Evolutionary conservation across 1,140 invertebrate species (phyloP).

Genomic region (Ruditapes philippinarum): DNA sequence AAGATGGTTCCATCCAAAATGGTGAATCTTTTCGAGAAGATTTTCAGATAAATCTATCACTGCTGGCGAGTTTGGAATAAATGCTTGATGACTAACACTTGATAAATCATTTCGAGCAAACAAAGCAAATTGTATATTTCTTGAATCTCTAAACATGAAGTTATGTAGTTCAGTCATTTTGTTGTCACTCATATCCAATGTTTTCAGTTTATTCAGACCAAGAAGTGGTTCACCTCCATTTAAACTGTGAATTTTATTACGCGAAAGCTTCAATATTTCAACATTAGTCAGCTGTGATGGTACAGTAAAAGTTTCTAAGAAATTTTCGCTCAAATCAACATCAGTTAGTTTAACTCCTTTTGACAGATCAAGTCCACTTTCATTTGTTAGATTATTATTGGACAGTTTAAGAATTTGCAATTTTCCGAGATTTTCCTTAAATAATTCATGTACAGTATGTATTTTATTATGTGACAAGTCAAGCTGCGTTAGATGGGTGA

Average conservation of each 20-base stretch:
- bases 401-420: slow-evolving; percentile 22
- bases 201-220: slow-evolving; percentile 14
- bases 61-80: slow-evolving; percentile 54
- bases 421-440: slow-evolving; percentile 56
- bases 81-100: slow-evolving; percentile 31
- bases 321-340: slow-evolving; percentile 53
- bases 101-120: slow-evolving; percentile 52
- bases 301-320: slow-evolving; percentile 38
- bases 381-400: slow-evolving; percentile 30
- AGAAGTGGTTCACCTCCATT: slow-evolving; percentile 40
- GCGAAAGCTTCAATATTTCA: neutral
- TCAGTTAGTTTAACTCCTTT: slow-evolving; percentile 16
- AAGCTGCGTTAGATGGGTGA: slow-evolving; percentile 17
- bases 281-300: slow-evolving; percentile 13
- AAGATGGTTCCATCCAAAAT: slow-evolving; percentile 59
- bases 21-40: neutral
- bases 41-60: slow-evolving; percentile 53
- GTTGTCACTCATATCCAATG: slow-evolving; percentile 28
- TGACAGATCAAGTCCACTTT: slow-evolving; percentile 28
- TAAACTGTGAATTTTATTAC: slow-evolving; percentile 18
- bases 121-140: slow-evolving; percentile 3
- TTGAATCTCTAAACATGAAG: slow-evolving; percentile 57
- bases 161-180: slow-evolving; percentile 35
- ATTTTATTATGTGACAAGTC: slow-evolving; percentile 55
- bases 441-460: neutral